Percentiles rank a stretch among this genome's conserved stretches.
Evolutionary conservation across 1,140 invertebrate species (phyloP).

Genomic region (Campoletis sonorensis): DNA sequence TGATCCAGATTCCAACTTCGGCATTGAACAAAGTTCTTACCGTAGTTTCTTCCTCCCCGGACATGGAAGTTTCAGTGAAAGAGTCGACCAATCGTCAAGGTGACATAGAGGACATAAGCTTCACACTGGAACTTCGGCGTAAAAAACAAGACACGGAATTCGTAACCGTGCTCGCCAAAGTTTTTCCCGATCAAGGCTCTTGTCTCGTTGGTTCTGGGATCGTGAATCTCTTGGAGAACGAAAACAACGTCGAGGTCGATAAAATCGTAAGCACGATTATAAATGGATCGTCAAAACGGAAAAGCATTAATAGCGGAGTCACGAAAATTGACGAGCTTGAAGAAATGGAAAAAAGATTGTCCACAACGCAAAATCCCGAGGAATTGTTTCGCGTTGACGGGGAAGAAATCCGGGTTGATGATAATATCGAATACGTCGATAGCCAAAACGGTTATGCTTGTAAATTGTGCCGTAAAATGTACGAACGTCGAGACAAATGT

Average conservation of each 20-base stretch:
- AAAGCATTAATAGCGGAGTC: slow-evolving; percentile 47
- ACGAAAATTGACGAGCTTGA: slow-evolving; percentile 64
- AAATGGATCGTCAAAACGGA: slow-evolving; percentile 46
- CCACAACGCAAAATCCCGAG: slow-evolving; percentile 68
- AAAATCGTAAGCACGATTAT: slow-evolving; percentile 67
- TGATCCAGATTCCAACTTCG: slow-evolving; percentile 72
- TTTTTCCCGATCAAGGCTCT: slow-evolving; percentile 74
- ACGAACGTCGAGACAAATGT: slow-evolving; percentile 73
- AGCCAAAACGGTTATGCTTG: slow-evolving; percentile 70
- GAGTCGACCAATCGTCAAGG: slow-evolving; percentile 68
- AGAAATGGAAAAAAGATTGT: slow-evolving; percentile 64
- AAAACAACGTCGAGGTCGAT: slow-evolving; percentile 66
- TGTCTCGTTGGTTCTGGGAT: slow-evolving; percentile 72
- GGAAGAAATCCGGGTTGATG: slow-evolving; percentile 73
- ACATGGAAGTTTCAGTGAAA: slow-evolving; percentile 72
- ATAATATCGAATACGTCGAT: slow-evolving; percentile 71
- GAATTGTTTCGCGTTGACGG: slow-evolving; percentile 73
- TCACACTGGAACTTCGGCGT: slow-evolving; percentile 69
- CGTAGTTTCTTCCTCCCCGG: slow-evolving; percentile 67
- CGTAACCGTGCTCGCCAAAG: slow-evolving; percentile 68
- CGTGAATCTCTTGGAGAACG: slow-evolving; percentile 66
- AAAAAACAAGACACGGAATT: slow-evolving; percentile 66
- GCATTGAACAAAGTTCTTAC: slow-evolving; percentile 72
- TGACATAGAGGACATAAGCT: slow-evolving; percentile 73
- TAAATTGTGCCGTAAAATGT: slow-evolving; percentile 71